Evolutionary conservation across 1,140 invertebrate genomes (phyloP), one percentile per base, ranked within the genome.

Genomic region (Cydia fagiglandana): DNA sequence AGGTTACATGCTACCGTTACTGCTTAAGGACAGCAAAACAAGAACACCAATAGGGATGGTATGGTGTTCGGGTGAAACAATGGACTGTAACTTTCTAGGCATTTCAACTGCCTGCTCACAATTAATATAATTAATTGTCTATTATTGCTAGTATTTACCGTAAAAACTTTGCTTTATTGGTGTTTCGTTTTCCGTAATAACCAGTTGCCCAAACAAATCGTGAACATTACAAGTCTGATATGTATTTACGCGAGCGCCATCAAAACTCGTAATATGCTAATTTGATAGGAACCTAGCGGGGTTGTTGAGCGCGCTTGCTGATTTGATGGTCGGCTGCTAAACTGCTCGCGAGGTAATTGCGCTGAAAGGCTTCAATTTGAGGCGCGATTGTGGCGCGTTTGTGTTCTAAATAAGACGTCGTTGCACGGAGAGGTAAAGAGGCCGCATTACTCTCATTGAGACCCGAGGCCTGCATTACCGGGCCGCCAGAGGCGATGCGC

Each of bases 391-490:
- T 78, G 79, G 81, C 82, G 82, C 82, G 82, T 87, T 86, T 85
- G 85, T 81, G 73, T 80, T 41, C 85, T 92, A 91, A 92, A 90
- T 92, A 89, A 92, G 90, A 91, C 89, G 88, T 91, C 86, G 82
- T 78, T 84, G 80, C 77, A 83, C 79, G 70, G 84, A 81, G 82
- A 79, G 83, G 86, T 89, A 88, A 90, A 91, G 86, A 88, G 86
- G 85, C 82, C 79, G 84, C 86, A 87, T 90, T 91, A 92, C 84
- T 88, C 85, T 87, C 84, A 87, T 87, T 85, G 84, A 83, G 79
- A 87, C 86, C 85, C 74, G 66, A 74, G 82, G 85, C 81, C 66
- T 76, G 78, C 79, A 86, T 89, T 87, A 89, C 81, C 80, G 77
- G 77, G 76, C 81, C 78, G 85, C 86, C 84, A 75, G 75, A 73